Percentiles rank a stretch among this genome's conserved stretches.
Conservation (phyloP, 2,797 vertebrate genomes). For the Garrulus glandarius region DNA sequence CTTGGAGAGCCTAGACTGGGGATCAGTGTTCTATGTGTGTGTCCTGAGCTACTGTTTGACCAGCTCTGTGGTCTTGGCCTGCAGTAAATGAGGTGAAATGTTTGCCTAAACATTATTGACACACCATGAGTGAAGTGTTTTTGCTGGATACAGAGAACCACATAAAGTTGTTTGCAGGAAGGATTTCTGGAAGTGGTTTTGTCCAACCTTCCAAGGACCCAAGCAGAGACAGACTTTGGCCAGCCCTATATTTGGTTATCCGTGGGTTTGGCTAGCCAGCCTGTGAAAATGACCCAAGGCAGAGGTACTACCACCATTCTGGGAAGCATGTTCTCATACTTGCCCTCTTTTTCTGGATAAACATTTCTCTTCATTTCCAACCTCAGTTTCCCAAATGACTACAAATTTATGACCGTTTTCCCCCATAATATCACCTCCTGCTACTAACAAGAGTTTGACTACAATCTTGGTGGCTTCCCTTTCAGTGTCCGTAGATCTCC, state of each 20-base stretch:
- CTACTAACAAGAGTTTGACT: background rate
- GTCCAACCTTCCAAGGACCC: background rate
- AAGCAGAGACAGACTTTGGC: background rate
- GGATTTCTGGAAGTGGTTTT: background rate
- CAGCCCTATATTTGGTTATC: background rate
- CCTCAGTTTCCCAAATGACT: background rate
- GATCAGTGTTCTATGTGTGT: background rate
- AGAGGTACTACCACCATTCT: background rate
- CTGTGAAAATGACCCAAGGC: background rate
- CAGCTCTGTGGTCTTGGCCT: background rate
- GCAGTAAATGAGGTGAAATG: background rate
- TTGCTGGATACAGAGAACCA: background rate
- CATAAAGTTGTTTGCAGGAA: background rate
- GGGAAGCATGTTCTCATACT: background rate
- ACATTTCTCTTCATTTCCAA: background rate
- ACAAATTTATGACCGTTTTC: background rate
- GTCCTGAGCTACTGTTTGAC: background rate
- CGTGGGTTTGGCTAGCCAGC: background rate
- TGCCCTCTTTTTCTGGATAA: background rate
- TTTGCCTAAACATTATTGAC: background rate
- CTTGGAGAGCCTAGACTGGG: background rate
- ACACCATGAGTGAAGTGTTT: background rate
- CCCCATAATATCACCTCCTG: background rate
- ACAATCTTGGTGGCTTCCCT: background rate
- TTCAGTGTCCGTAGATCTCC: background rate